These are phyloP conservation scores for Pedionomus torquatus DNA, from an alignment of 2,113 vertebrate genomes.

Conservation along the genomic window DNA sequence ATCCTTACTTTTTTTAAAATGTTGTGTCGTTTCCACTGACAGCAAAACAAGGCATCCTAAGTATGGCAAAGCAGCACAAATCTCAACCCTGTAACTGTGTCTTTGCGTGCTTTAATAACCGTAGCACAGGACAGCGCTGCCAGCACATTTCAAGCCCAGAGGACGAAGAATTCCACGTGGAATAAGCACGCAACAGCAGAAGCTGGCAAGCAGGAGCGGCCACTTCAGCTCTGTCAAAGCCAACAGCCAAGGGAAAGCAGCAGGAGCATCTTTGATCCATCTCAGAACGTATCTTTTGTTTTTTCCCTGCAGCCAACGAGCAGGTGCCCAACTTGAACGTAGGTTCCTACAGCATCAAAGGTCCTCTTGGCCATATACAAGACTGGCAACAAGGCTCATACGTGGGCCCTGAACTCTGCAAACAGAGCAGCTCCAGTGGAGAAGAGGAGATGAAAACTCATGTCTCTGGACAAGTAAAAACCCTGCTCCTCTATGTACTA, in stretches of 20 bases:
- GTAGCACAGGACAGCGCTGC: not conserved
- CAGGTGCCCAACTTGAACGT: not conserved
- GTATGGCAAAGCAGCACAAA: not conserved
- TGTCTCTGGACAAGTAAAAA: not conserved
- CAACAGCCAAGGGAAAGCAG: not conserved
- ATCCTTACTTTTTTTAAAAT: not conserved
- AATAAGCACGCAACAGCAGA: not conserved
- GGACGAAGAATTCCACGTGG: not conserved
- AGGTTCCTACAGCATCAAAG: not conserved
- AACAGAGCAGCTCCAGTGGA: not conserved
- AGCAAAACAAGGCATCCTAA: not conserved
- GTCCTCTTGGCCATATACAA: not conserved
- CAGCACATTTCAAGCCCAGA: not conserved
- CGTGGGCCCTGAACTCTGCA: not conserved
- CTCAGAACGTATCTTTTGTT: not conserved
- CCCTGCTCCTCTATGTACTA: not conserved
- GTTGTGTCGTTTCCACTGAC: not conserved
- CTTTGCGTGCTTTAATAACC: not conserved
- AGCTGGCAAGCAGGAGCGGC: not conserved
- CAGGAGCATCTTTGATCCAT: not conserved
- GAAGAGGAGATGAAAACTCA: not conserved
- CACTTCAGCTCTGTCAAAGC: not conserved
- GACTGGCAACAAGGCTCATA: not conserved
- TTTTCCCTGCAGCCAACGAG: not conserved
- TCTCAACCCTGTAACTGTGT: not conserved